Conservation (phyloP, 2,888 invertebrate genomes). For the Calliopum simillimum region DNA sequence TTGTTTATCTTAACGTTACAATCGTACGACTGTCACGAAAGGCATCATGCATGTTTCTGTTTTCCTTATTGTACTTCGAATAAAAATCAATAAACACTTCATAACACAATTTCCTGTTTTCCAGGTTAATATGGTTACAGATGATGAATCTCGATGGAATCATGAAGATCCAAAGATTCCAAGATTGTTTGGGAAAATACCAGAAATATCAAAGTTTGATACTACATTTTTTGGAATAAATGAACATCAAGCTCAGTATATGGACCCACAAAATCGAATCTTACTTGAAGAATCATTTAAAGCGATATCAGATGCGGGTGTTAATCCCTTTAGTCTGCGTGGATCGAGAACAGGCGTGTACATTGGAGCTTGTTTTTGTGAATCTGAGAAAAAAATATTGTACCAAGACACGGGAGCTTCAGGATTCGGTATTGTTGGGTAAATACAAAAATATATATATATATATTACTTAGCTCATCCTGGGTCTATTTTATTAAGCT, state of each 20-base stretch:
- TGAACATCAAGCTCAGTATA: constrained; percentile 78
- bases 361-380: constrained; percentile 77
- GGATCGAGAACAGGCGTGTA: constrained; percentile 80
- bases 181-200: constrained; percentile 77
- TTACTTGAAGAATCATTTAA: constrained; percentile 82
- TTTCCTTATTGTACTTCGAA: too few relatives aligned
- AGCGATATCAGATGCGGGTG: constrained; percentile 79
- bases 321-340: constrained; percentile 74
- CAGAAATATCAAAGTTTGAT: constrained; percentile 78
- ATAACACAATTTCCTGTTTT: neutral
- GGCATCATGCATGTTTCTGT: too few relatives aligned
- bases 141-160: constrained; percentile 82
- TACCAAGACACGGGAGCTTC: constrained; percentile 72
- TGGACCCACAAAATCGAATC: constrained; percentile 83
- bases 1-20: too few relatives aligned
- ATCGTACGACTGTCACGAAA: too few relatives aligned
- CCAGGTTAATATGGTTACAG: constrained; percentile 84
- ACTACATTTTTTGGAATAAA: constrained; percentile 81
- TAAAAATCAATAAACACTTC: too few relatives aligned
- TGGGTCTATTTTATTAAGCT: too few relatives aligned
- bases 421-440: constrained; percentile 63
- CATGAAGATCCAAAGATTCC: constrained; percentile 79
- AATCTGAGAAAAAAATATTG: constrained; percentile 78
- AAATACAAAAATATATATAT: neutral
- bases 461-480: too few relatives aligned